Evolutionary conservation across 2,113 vertebrate genomes (phyloP).

Genomic region (Spea multiplicata): DNA sequence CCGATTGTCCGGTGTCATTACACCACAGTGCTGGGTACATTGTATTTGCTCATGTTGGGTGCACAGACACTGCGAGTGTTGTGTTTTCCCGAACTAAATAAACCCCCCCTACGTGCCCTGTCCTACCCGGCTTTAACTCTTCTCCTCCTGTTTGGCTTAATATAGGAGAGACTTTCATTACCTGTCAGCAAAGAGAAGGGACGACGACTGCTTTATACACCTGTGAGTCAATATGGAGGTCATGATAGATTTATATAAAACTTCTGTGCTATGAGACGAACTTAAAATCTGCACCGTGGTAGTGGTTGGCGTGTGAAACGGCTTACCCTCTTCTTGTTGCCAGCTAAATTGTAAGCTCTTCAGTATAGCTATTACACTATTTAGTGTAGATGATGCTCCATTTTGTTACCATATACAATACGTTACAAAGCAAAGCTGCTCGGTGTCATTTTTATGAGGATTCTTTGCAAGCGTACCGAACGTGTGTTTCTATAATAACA

Average conservation of each 20-base stretch:
- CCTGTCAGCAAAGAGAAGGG: not conserved
- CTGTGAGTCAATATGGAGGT: no score
- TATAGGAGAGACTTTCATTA: not conserved
- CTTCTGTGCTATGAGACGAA: no score
- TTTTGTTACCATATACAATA: no score
- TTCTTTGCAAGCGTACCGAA: not conserved
- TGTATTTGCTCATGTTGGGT: slow-evolving; percentile 14
- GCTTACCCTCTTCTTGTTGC: no score
- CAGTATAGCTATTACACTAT: no score
- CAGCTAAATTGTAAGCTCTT: no score
- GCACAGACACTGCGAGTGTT: slow-evolving; percentile 19
- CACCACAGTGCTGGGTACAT: slow-evolving; percentile 34
- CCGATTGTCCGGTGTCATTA: slow-evolving; percentile 34
- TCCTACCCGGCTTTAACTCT: not conserved
- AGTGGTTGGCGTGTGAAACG: no score
- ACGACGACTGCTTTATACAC: no score
- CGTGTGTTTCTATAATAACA: slow-evolving; percentile 17
- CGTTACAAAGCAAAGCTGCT: no score
- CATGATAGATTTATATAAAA: no score
- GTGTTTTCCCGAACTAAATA: slow-evolving; percentile 5
- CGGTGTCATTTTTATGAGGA: not conserved
- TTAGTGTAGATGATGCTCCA: no score
- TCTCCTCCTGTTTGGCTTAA: not conserved
- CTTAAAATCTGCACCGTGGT: no score
- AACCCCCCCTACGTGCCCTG: not conserved